A percentile compares a stretch with the other conserved stretches of the same genome.
These are phyloP conservation scores for Xylocopa sonorina DNA, from an alignment of 1,140 invertebrate species.

Conservation along the genomic window DNA sequence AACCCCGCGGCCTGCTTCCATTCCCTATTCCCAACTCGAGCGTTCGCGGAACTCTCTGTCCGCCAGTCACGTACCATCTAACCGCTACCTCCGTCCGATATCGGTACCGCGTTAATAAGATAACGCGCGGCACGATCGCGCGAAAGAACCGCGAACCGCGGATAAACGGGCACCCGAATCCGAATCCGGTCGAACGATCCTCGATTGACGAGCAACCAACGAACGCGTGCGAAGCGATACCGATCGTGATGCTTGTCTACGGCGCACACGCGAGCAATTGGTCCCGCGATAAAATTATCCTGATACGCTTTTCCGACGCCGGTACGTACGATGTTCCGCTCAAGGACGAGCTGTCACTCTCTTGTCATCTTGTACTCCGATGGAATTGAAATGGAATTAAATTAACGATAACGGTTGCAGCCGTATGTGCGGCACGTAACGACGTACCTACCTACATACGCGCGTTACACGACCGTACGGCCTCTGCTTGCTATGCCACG, in stretches of 20 bases:
- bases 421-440: slow-evolving; percentile 48
- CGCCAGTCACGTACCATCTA: background rate
- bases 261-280: slow-evolving; percentile 29
- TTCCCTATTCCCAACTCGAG: background rate
- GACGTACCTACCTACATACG: slow-evolving; percentile 19
- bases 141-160: background rate
- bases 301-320: slow-evolving; percentile 53
- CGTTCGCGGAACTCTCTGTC: background rate
- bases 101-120: background rate
- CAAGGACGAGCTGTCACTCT: slow-evolving; percentile 61
- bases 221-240: background rate
- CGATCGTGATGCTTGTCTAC: background rate
- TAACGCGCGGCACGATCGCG: background rate
- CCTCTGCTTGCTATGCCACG: too few species aligned
- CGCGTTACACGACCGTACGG: too few species aligned
- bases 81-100: background rate
- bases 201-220: background rate
- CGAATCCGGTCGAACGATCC: too few species aligned
- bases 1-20: too few species aligned
- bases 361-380: slow-evolving; percentile 59
- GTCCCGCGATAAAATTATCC: slow-evolving; percentile 58
- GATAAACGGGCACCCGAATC: too few species aligned
- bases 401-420: slow-evolving; percentile 56
- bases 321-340: slow-evolving; percentile 32
- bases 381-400: slow-evolving; percentile 64